A percentile compares a stretch with the other conserved stretches of the same genome.
phyloP scores from a whole-genome alignment of 1,140 invertebrate genomes.

The Chironomus tepperi region DNA sequence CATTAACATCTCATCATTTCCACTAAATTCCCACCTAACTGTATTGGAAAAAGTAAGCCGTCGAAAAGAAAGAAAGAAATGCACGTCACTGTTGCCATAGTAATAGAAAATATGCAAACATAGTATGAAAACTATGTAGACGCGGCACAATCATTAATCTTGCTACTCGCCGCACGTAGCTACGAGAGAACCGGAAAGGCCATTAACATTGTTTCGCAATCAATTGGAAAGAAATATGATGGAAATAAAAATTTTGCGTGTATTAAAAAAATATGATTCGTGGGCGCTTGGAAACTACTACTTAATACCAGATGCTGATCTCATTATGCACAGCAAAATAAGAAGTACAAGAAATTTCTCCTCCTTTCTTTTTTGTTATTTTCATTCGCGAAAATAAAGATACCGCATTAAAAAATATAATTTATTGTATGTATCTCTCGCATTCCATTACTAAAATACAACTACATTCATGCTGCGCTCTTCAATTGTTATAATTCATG shows the following conservation, averaged over 20 bases:
- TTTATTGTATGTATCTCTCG: neutral
- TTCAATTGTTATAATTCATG: conserved; percentile 14
- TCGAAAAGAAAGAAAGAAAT: neutral
- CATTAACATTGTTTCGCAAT: conserved; percentile 14
- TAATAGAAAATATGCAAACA: conserved; percentile 5
- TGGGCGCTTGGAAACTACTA: neutral
- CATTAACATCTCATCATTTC: too few species aligned
- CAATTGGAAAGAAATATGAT: neutral
- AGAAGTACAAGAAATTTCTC: neutral
- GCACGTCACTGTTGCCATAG: conserved; percentile 5
- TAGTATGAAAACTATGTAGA: neutral
- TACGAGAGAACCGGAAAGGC: neutral
- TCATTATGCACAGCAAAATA: too few species aligned
- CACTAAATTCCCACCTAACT: too few species aligned
- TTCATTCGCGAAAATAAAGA: neutral
- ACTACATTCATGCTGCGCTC: neutral
- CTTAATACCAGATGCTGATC: conserved; percentile 1
- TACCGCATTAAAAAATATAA: too few species aligned
- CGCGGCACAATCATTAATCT: conserved; percentile 6
- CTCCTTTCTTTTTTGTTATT: neutral
- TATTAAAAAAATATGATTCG: neutral
- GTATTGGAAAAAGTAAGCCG: neutral
- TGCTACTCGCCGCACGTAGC: neutral
- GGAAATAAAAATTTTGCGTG: neutral
- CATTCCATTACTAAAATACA: neutral